Evolutionary conservation across 2,888 invertebrate species (phyloP), one percentile per base, ranked within the genome.

Genomic region (Argyresthia albistria): DNA sequence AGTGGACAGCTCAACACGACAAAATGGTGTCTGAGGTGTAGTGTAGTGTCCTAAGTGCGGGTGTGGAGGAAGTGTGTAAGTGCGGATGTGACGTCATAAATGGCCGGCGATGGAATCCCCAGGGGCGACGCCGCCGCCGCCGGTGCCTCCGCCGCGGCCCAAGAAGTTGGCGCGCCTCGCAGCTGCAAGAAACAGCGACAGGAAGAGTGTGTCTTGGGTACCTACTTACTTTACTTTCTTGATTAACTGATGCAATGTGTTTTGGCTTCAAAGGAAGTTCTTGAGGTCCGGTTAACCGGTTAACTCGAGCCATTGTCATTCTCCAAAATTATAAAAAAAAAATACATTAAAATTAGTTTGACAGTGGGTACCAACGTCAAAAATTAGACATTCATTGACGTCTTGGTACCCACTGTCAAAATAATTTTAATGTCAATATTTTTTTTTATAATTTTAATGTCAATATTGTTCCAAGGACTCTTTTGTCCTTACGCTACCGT

Each of bases 121-220:
- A 54, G 66, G 61, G 59, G 64, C 58, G 57, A 58, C 61, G 59
- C 64, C 58, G 43, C 56, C 54, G 46, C 60, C 58, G 57, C 87
- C 88, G 10, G 77, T 88, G 55, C 83, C 88, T 50, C 88, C 88
- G 52, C 88, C 88, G 51, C 69, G 88, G 56, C 64, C 74, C 58
- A 88, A 88, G 70, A 84, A 80, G 62, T 64, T 84, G 55, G 88
- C 88, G 6, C 76, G 80, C 14, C 62, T 78, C 56, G 78, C 79
- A 3, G 76, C 76, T 52, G 64, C 68, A 50, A 76, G 71, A 61
- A 75, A 74, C 46, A 70, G 69, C 50, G 74, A 76, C 50, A 72
- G 75, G 56, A 78, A 82, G 64, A 75, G 76, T 54, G 86, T 86
- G 48, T 70, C 80, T 58, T 86, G 86, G 84, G 86, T 86, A 81